A percentile compares a stretch with the other conserved stretches of the same genome.
Conservation (phyloP, 1,140 invertebrate genomes). For the Heliconius hewitsoni region DNA sequence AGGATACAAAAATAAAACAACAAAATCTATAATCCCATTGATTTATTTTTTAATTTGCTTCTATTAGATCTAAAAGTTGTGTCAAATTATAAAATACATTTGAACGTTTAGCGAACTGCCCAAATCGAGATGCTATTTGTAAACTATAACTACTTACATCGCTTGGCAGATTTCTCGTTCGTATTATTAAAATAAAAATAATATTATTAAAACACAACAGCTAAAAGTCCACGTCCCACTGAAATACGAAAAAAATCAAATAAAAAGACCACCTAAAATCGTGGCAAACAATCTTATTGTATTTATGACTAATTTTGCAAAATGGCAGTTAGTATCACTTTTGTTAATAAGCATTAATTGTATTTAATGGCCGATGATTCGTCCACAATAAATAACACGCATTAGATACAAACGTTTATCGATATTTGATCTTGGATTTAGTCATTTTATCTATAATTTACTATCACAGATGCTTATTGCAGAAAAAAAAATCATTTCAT, state of each 20-base stretch:
- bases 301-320: slow-evolving; percentile 44
- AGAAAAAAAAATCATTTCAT: slow-evolving; percentile 34
- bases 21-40: slow-evolving; percentile 6
- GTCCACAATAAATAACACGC: slow-evolving; percentile 31
- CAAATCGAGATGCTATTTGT: slow-evolving; percentile 18
- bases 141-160: slow-evolving; percentile 26
- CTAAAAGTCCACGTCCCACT: slow-evolving; percentile 11
- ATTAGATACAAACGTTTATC: slow-evolving; percentile 31
- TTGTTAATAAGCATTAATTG: slow-evolving; percentile 49
- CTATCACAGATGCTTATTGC: slow-evolving; percentile 64
- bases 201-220: slow-evolving; percentile 15
- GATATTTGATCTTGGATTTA: slow-evolving; percentile 46
- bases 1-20: slow-evolving; percentile 10
- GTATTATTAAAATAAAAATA: background rate
- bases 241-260: slow-evolving; percentile 19
- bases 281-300: slow-evolving; percentile 28
- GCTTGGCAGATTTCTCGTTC: slow-evolving; percentile 23
- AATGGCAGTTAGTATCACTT: slow-evolving; percentile 72
- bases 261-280: background rate
- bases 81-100: slow-evolving; percentile 24
- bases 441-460: slow-evolving; percentile 51
- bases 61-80: slow-evolving; percentile 32
- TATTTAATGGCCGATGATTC: slow-evolving; percentile 32
- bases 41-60: slow-evolving; percentile 29
- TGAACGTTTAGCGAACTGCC: slow-evolving; percentile 29